phyloP scores from a whole-genome alignment of 2,888 invertebrate species.

The Morinoia aosen region DNA sequence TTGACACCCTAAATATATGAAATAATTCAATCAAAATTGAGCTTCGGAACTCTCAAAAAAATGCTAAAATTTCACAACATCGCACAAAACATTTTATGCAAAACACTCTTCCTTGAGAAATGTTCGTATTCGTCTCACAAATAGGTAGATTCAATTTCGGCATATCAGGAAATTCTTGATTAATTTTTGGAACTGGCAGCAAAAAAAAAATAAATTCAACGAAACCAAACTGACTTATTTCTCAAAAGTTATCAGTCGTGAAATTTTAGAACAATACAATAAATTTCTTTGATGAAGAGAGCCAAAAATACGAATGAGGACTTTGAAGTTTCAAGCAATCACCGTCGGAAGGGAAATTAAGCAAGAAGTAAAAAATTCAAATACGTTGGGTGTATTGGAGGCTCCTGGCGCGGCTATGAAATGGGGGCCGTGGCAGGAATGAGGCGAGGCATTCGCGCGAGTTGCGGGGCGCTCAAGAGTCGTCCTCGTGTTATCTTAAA shows the following conservation, averaged over 20 bases:
- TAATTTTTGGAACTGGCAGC: not conserved
- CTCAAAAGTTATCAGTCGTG: not conserved
- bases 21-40: too few species aligned
- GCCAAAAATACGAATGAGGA: not conserved
- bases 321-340: not conserved
- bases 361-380: too few species aligned
- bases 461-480: not conserved
- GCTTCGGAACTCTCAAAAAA: not conserved
- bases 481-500: not conserved
- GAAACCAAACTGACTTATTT: not conserved
- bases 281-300: not conserved
- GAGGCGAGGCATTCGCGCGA: not conserved
- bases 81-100: not conserved
- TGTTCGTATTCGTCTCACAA: too few species aligned
- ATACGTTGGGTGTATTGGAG: not conserved
- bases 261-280: not conserved
- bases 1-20: too few species aligned
- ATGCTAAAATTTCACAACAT: not conserved
- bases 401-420: not conserved
- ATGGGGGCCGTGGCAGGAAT: not conserved
- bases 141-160: not conserved
- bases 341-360: too few species aligned
- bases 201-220: not conserved
- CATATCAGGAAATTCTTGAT: not conserved
- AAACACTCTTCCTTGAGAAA: not conserved